Conservation (phyloP, 2,797 vertebrate species). For the Pseudochromis fuscus region DNA sequence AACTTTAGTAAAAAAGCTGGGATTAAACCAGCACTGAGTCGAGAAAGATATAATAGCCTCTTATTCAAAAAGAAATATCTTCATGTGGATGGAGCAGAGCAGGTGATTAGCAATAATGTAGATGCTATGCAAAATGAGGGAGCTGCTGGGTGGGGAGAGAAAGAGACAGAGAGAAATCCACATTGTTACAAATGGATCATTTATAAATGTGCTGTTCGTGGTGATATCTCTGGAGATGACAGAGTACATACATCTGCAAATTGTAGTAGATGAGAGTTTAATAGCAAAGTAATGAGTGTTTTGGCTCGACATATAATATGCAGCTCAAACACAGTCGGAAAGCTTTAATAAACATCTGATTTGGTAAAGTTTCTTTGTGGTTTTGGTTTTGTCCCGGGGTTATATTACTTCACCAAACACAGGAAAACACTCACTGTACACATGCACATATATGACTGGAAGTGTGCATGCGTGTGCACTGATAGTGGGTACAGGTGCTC, state of each 20-base stretch:
- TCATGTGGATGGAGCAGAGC: constrained; percentile 47
- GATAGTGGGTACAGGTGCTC: constrained; percentile 76
- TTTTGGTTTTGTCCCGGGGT: constrained; percentile 12
- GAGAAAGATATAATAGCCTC: constrained; percentile 47
- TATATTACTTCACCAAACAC: constrained; percentile 23
- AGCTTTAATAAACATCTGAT: constrained; percentile 33
- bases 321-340: constrained; percentile 40
- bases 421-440: constrained; percentile 21
- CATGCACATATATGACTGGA: constrained; percentile 27
- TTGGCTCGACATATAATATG: constrained; percentile 47
- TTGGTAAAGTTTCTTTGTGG: constrained; percentile 38
- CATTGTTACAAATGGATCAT: constrained; percentile 70
- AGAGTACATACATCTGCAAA: constrained; percentile 59
- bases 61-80: constrained; percentile 58
- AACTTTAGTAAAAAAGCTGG: constrained; percentile 47
- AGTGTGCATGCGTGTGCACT: constrained; percentile 41
- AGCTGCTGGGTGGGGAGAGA: constrained; percentile 33
- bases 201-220: constrained; percentile 62
- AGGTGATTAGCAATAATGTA: constrained; percentile 74
- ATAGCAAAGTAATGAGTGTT: constrained; percentile 72
- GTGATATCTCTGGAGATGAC: constrained; percentile 62
- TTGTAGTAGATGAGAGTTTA: constrained; percentile 73
- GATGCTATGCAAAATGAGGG: constrained; percentile 50
- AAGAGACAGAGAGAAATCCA: constrained; percentile 47
- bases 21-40: constrained; percentile 52